These are phyloP conservation scores for Apteryx mantelli DNA, from an alignment of 2,113 vertebrate species.

Conservation along the genomic window DNA sequence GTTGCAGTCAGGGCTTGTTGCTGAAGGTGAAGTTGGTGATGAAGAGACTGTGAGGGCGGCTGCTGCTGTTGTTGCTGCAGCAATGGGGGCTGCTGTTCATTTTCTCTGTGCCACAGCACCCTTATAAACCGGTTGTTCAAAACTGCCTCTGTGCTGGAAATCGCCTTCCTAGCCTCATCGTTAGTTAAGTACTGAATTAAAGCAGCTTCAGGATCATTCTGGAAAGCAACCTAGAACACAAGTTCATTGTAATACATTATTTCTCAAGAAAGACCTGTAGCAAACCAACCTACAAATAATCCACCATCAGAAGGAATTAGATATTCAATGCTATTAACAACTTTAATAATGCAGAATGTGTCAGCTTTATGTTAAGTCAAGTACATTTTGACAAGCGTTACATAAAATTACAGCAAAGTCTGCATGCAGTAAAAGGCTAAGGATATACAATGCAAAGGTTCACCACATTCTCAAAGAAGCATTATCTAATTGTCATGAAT, in stretches of 20 bases:
- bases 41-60: slow-evolving; percentile 72
- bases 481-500: background rate
- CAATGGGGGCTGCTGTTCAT: slow-evolving; percentile 61
- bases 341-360: background rate
- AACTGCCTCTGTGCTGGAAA: slow-evolving; percentile 93
- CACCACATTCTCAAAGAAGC: background rate
- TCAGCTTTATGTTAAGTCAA: background rate
- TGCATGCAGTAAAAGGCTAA: fast-evolving
- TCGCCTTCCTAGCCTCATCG: slow-evolving; percentile 92
- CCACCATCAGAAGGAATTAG: background rate
- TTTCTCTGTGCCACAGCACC: slow-evolving; percentile 93
- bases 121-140: slow-evolving; percentile 96
- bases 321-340: background rate
- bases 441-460: background rate
- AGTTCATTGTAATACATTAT: background rate
- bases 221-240: slow-evolving; percentile 89
- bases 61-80: slow-evolving; percentile 75
- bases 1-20: slow-evolving; percentile 72
- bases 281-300: background rate
- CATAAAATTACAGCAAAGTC: background rate
- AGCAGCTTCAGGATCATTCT: slow-evolving; percentile 92
- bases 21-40: slow-evolving; percentile 77
- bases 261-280: background rate
- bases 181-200: slow-evolving; percentile 94
- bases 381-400: background rate